Evolutionary conservation across 2,113 vertebrate species (phyloP).

Genomic region (Actenoides lindsayi): DNA sequence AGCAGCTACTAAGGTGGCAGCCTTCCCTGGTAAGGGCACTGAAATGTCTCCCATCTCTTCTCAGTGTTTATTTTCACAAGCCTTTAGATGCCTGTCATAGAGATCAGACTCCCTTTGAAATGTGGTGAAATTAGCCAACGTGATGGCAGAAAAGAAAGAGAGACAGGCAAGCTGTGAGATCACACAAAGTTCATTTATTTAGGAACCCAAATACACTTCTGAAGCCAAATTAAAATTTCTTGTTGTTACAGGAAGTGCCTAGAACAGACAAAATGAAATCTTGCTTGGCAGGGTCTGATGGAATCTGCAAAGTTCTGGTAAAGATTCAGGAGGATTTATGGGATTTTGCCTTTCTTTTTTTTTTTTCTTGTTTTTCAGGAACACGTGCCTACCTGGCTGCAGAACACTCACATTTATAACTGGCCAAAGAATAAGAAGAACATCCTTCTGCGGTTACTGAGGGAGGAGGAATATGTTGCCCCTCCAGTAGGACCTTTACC

Average conservation of each 20-base stretch:
- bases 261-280: conserved; percentile 49
- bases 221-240: conserved; percentile 58
- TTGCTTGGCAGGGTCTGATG: conserved; percentile 16
- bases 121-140: not conserved
- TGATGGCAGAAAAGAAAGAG: conserved; percentile 42
- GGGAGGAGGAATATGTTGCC: conserved; percentile 89
- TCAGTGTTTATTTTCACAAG: conserved; percentile 2
- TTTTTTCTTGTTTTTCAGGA: conserved; percentile 70
- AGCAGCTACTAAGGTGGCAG: not conserved
- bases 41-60: not conserved
- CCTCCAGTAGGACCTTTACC: conserved; percentile 80
- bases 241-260: conserved; percentile 22
- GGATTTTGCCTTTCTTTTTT: not conserved
- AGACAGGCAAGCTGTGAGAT: conserved; percentile 68
- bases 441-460: conserved; percentile 88
- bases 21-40: not conserved
- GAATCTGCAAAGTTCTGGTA: conserved; percentile 35
- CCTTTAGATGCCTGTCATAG: not conserved
- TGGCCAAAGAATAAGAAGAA: conserved; percentile 90
- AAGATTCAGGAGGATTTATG: conserved; percentile 16
- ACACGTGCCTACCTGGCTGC: conserved; percentile 92
- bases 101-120: conserved; percentile 34
- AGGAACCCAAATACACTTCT: conserved; percentile 50
- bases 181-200: conserved; percentile 54
- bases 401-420: conserved; percentile 89